phyloP scores from a whole-genome alignment of 2,797 vertebrate species.

The Tokudaia tokunoshimensis region DNA sequence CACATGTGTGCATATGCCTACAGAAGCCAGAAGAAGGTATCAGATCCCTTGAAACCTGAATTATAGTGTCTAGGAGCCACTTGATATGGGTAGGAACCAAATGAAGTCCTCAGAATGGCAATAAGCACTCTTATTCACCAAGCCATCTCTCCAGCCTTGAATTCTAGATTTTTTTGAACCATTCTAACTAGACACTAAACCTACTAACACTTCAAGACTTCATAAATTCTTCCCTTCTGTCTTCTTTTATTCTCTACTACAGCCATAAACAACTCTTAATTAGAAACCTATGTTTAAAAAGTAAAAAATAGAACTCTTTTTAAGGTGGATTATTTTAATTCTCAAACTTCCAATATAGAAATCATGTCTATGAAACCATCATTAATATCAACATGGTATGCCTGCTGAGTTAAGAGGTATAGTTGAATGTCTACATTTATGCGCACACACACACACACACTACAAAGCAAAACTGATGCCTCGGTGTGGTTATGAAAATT shows the following conservation, averaged over 20 bases:
- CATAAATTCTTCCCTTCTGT: not conserved
- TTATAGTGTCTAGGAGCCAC: not conserved
- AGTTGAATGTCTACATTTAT: not conserved
- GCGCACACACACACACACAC: too few relatives aligned
- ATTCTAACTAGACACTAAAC: not conserved
- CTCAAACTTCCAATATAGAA: constrained; percentile 18
- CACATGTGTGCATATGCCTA: not conserved
- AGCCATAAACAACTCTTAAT: not conserved
- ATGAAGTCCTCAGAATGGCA: not conserved
- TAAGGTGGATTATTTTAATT: not conserved
- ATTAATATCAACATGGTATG: not conserved
- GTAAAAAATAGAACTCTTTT: not conserved
- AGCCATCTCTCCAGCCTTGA: not conserved
- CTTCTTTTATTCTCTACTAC: not conserved
- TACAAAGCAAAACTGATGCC: not conserved
- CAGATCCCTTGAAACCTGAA: not conserved
- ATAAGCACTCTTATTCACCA: not conserved
- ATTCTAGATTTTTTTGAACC: not conserved
- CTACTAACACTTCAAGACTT: not conserved
- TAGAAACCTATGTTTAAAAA: constrained; percentile 45
- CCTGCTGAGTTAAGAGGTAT: not conserved
- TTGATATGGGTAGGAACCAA: not conserved
- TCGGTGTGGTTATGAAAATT: not conserved
- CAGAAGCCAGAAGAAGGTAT: not conserved
- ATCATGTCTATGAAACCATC: not conserved